These are phyloP conservation scores for Nematopogon swammerdamellus DNA, from an alignment of 2,888 invertebrate species.

Conservation along the genomic window DNA sequence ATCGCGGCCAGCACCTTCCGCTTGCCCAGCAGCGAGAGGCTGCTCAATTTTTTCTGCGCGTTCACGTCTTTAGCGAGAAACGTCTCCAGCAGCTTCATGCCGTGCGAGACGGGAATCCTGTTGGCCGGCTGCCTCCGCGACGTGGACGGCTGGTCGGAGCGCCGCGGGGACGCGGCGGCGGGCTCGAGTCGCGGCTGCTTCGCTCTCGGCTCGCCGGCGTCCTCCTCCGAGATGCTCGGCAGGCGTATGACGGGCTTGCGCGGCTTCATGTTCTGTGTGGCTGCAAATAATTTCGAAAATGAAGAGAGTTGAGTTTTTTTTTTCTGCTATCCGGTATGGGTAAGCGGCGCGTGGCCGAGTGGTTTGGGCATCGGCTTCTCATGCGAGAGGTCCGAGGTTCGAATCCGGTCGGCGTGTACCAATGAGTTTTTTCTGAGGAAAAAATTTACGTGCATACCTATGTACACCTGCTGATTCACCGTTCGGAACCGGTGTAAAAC, in stretches of 20 bases:
- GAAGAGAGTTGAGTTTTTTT: too few relatives aligned
- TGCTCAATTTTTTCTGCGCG: not conserved
- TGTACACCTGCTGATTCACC: too few relatives aligned
- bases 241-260: constrained; percentile 35
- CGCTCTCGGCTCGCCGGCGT: constrained; percentile 9
- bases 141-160: not conserved
- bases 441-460: too few relatives aligned
- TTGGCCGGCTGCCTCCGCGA: not conserved
- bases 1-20: not conserved
- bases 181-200: not conserved
- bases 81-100: not conserved
- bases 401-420: too few relatives aligned
- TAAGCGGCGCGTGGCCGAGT: too few relatives aligned
- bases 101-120: not conserved
- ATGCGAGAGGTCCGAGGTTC: too few relatives aligned
- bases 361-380: too few relatives aligned
- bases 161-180: not conserved
- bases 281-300: constrained; percentile 3
- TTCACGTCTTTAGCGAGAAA: not conserved
- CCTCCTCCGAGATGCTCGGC: constrained; percentile 32
- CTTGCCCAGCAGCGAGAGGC: not conserved
- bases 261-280: constrained; percentile 38
- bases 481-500: too few relatives aligned
- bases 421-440: too few relatives aligned
- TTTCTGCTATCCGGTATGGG: too few relatives aligned